A percentile compares a stretch with the other conserved stretches of the same genome.
Conservation (phyloP, 2,797 vertebrate species). For the Hydrophis major region DNA sequence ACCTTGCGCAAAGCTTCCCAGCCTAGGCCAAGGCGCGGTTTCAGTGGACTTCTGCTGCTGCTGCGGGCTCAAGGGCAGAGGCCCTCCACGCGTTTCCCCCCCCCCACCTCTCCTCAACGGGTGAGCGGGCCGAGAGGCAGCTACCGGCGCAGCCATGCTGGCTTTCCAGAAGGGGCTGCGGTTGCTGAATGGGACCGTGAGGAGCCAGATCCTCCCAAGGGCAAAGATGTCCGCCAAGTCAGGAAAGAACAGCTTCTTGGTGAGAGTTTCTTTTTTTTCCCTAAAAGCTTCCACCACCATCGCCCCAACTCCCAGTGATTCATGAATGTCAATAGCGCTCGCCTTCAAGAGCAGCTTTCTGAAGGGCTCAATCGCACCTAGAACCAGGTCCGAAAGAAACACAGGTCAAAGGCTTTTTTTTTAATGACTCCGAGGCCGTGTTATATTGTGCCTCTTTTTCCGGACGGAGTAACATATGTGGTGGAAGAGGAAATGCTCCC, state of each 20-base stretch:
- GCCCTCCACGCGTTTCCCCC: no score
- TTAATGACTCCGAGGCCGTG: not conserved
- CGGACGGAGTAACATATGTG: not conserved
- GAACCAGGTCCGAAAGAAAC: not conserved
- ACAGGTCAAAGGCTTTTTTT: not conserved
- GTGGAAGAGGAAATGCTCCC: no score
- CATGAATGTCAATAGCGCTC: not conserved
- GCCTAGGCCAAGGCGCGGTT: not conserved
- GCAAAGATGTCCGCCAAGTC: slow-evolving; percentile 43
- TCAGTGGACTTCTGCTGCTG: not conserved
- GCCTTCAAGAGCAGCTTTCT: not conserved
- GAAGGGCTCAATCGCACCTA: not conserved
- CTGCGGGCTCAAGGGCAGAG: not conserved
- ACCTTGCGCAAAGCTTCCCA: not conserved
- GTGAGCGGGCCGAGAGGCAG: not conserved
- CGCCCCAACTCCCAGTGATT: not conserved
- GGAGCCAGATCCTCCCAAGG: slow-evolving; percentile 20
- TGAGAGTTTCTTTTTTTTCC: not conserved
- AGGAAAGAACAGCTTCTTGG: slow-evolving; percentile 14
- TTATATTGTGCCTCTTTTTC: not conserved
- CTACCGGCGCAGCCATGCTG: slow-evolving; percentile 30
- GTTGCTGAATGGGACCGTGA: slow-evolving; percentile 44
- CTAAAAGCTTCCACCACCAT: not conserved
- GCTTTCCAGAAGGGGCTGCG: slow-evolving; percentile 5
- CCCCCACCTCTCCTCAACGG: not conserved